phyloP scores from a whole-genome alignment of 1,140 invertebrate species.

The Lepidostoma basale region DNA sequence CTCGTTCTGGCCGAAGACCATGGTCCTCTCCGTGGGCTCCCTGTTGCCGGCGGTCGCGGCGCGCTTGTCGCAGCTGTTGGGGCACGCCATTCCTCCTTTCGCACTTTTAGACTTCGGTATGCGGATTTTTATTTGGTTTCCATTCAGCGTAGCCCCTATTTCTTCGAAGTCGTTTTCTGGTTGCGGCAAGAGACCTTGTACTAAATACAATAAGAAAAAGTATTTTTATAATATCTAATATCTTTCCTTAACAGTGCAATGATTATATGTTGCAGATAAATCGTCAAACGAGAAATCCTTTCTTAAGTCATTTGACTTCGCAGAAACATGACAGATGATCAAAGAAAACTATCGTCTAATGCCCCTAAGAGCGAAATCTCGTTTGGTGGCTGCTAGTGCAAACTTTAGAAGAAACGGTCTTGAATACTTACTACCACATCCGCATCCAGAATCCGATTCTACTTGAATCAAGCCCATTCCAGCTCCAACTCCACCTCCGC shows the following conservation, averaged over 20 bases:
- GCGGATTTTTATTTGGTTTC: conserved; percentile 52
- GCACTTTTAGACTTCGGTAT: conserved; percentile 48
- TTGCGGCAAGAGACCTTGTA: background rate
- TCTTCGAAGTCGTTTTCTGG: conserved; percentile 45
- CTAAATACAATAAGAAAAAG: background rate
- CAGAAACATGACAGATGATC: background rate
- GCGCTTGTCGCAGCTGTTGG: background rate
- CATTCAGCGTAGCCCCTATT: conserved; percentile 52
- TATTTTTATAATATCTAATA: background rate
- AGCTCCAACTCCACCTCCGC: background rate
- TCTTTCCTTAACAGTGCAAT: too few relatives aligned
- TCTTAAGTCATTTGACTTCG: background rate
- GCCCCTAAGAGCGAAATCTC: too few relatives aligned
- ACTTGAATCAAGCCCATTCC: background rate
- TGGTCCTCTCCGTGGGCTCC: background rate
- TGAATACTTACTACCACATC: background rate
- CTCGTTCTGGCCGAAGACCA: conserved; percentile 23
- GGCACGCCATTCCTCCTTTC: background rate
- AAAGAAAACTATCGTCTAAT: too few relatives aligned
- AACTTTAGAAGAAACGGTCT: background rate
- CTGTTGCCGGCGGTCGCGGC: background rate
- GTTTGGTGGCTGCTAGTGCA: background rate
- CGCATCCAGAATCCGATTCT: conserved; percentile 1
- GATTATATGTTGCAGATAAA: background rate
- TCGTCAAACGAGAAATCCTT: too few relatives aligned